These are phyloP conservation scores for Sprattus sprattus DNA, from an alignment of 2,113 vertebrate species.

Conservation along the genomic window DNA sequence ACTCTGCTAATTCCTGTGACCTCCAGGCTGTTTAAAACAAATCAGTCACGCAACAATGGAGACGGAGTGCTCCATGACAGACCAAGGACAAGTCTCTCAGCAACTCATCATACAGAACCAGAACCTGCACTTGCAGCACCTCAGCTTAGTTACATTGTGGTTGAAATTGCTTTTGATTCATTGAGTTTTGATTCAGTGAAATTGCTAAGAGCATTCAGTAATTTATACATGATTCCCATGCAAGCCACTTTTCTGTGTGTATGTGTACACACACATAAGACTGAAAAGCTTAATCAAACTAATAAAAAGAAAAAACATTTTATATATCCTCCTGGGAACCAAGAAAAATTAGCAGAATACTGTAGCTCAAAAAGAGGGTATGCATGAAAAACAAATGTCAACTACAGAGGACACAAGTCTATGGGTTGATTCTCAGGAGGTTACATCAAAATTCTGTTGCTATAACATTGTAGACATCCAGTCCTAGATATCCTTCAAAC, in stretches of 20 bases:
- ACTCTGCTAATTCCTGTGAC: slow-evolving; percentile 38
- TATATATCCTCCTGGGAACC: no score
- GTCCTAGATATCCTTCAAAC: background rate
- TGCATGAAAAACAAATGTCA: no score
- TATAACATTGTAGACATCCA: background rate
- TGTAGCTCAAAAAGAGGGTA: no score
- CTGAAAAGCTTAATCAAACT: background rate
- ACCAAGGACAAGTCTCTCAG: background rate
- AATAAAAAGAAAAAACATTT: background rate
- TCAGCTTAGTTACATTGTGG: background rate
- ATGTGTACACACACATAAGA: background rate
- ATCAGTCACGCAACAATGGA: slow-evolving; percentile 39
- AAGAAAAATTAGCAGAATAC: no score
- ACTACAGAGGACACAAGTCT: no score
- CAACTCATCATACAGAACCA: background rate
- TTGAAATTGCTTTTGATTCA: background rate
- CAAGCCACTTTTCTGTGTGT: background rate
- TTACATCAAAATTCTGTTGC: no score
- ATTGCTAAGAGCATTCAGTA: background rate
- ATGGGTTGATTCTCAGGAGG: no score
- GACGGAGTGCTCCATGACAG: background rate
- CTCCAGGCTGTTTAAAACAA: slow-evolving; percentile 30
- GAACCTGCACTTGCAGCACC: background rate
- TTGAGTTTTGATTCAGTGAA: background rate
- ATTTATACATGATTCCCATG: background rate